phyloP scores from a whole-genome alignment of 2,113 vertebrate species.

The Pungitius pungitius region DNA sequence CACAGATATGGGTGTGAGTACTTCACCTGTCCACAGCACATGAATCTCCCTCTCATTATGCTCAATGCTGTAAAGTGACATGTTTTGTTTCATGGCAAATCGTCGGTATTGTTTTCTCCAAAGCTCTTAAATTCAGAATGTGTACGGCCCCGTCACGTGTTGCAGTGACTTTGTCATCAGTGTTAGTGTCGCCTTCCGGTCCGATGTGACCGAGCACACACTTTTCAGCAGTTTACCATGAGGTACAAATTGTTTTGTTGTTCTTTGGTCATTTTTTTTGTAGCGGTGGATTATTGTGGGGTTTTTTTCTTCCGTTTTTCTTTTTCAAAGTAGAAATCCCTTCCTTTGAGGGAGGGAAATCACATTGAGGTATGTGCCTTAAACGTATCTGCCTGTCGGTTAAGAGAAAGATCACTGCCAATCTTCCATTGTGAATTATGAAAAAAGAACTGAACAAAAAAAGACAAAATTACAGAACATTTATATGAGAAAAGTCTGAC shows the following conservation, averaged over 20 bases:
- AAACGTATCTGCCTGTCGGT: slow-evolving; percentile 84
- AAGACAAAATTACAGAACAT: slow-evolving; percentile 76
- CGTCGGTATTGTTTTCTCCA: slow-evolving; percentile 67
- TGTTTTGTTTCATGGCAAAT: slow-evolving; percentile 64
- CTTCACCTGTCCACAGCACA: slow-evolving; percentile 60
- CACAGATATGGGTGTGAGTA: slow-evolving; percentile 53
- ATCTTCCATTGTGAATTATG: slow-evolving; percentile 80
- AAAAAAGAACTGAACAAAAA: slow-evolving; percentile 77
- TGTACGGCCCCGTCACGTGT: slow-evolving; percentile 68
- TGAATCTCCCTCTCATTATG: slow-evolving; percentile 23
- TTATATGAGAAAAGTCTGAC: slow-evolving; percentile 72
- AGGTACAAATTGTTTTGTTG: slow-evolving; percentile 72
- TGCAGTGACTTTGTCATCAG: slow-evolving; percentile 74
- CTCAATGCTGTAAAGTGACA: slow-evolving; percentile 56
- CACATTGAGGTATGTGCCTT: slow-evolving; percentile 93
- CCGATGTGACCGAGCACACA: slow-evolving; percentile 63
- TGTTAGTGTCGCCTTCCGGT: slow-evolving; percentile 76
- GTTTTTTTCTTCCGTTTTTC: slow-evolving; percentile 6
- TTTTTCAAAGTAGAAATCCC: slow-evolving; percentile 63
- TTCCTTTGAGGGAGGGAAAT: slow-evolving; percentile 74
- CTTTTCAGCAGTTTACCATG: slow-evolving; percentile 69
- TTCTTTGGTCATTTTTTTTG: slow-evolving; percentile 72
- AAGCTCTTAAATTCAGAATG: slow-evolving; percentile 72
- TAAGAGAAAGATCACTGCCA: slow-evolving; percentile 85
- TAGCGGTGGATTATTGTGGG: slow-evolving; percentile 64